Evolutionary conservation across 2,113 vertebrate genomes (phyloP).

Genomic region (Ameiurus melas): DNA sequence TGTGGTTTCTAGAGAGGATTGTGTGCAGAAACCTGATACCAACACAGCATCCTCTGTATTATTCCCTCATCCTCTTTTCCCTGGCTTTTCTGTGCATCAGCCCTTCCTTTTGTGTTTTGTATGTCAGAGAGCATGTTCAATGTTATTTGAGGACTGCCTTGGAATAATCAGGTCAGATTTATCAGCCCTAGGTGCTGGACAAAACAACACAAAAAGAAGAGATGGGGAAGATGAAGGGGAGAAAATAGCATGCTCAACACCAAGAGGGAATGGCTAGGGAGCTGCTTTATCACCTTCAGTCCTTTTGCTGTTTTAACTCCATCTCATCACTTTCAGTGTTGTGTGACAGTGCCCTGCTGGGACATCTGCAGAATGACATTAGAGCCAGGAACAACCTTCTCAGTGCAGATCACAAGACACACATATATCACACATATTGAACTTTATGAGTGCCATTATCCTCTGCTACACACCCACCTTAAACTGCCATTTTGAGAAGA

Average conservation of each 20-base stretch:
- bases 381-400: slow-evolving; percentile 43
- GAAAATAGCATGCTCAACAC: slow-evolving; percentile 24
- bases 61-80: background rate
- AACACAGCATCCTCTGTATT: background rate
- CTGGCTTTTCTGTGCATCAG: background rate
- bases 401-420: slow-evolving; percentile 16
- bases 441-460: slow-evolving; percentile 41
- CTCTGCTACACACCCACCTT: slow-evolving; percentile 27
- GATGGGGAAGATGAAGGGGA: slow-evolving; percentile 3
- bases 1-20: background rate
- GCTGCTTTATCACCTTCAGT: slow-evolving; percentile 30
- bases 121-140: background rate
- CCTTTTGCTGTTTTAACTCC: slow-evolving; percentile 25
- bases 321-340: slow-evolving; percentile 21
- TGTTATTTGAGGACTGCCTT: slow-evolving; percentile 24
- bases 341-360: slow-evolving; percentile 30
- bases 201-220: slow-evolving; percentile 19
- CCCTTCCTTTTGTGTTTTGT: background rate
- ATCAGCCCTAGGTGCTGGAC: slow-evolving; percentile 19
- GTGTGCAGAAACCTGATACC: background rate
- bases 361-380: slow-evolving; percentile 41
- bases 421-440: background rate
- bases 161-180: slow-evolving; percentile 33
- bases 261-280: slow-evolving; percentile 26
- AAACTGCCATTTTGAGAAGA: slow-evolving; percentile 22